Base-by-base conservation (phyloP, 2,888 invertebrate species). In the Pachymerium ferrugineum region DNA sequence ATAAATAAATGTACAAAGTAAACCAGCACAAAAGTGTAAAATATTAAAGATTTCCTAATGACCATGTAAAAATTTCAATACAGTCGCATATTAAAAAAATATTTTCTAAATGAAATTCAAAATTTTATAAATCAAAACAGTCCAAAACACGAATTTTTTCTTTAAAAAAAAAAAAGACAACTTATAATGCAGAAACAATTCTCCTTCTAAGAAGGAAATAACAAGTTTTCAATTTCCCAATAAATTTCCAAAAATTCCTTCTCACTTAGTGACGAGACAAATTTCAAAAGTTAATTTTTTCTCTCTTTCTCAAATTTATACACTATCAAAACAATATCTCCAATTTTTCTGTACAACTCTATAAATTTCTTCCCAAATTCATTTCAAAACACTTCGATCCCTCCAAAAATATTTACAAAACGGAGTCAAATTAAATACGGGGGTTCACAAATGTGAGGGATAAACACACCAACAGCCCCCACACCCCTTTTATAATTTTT, bases 251-350 rank as follows among this genome's bases (percentile, higher is more conserved):
- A 62, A 62, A 62, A 62, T 62, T 25, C 62, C 47, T 62, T 62
- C 62, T 62, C 62, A 62, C 62, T 62, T 28, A 62, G 62, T 62
- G 62, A 62, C 62, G 62, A 62, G 62, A 62, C 62, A 62, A 62
- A 62, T 62, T 62, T 62, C 62, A 25, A 62, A 62, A 38, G 28
- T 62, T 28, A 28, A 8, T 25, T 54, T 47, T 47, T 19, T 62
- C 25, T 3, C 16, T 38, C 28, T 62, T 62, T 62, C 62, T 62
- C 28, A 62, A 62, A 62, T 62, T 62, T 62, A 62, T 62, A 62
- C 62, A 62, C 62, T 62, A 62, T 62, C 62, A 62, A 62, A 62
- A 62, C 62, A 62, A 62, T 62, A 62, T 62, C 62, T 62, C 62
- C 62, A 62, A 62, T 62, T 62, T 62, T 62, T 62, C 62, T 62